These are phyloP conservation scores for Lasioglossum figueresi DNA, from an alignment of 2,888 invertebrate species.

Conservation along the genomic window DNA sequence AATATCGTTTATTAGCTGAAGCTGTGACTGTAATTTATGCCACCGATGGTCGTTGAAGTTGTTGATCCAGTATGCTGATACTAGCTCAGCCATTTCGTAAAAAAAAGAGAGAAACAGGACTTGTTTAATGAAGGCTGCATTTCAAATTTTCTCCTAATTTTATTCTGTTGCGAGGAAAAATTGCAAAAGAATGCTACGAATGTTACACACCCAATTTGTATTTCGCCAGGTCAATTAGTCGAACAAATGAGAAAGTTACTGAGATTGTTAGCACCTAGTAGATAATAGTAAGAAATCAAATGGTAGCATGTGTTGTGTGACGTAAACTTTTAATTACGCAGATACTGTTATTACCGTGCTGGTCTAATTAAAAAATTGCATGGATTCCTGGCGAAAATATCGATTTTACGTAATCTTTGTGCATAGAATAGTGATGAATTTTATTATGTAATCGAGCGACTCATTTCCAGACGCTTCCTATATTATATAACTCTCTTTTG, in stretches of 20 bases:
- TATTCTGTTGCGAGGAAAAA: background rate
- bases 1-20: no score
- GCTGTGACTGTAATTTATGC: no score
- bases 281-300: background rate
- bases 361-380: constrained; percentile 10
- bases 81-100: background rate
- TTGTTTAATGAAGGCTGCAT: background rate
- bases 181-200: background rate
- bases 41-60: no score
- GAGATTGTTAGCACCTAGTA: background rate
- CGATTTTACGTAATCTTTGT: constrained; percentile 16
- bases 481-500: constrained; percentile 19
- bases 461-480: constrained; percentile 9
- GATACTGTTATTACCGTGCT: background rate
- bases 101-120: background rate
- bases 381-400: background rate
- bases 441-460: constrained; percentile 20
- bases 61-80: background rate
- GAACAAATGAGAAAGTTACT: background rate
- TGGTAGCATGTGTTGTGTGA: background rate
- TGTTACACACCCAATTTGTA: background rate
- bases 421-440: background rate
- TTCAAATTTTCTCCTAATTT: background rate
- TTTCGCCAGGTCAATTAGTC: background rate
- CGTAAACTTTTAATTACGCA: constrained; percentile 1